Percentiles rank a stretch among this genome's conserved stretches.
These are phyloP conservation scores for Stegostoma tigrinum DNA, from an alignment of 2,113 vertebrate species.

Conservation along the genomic window DNA sequence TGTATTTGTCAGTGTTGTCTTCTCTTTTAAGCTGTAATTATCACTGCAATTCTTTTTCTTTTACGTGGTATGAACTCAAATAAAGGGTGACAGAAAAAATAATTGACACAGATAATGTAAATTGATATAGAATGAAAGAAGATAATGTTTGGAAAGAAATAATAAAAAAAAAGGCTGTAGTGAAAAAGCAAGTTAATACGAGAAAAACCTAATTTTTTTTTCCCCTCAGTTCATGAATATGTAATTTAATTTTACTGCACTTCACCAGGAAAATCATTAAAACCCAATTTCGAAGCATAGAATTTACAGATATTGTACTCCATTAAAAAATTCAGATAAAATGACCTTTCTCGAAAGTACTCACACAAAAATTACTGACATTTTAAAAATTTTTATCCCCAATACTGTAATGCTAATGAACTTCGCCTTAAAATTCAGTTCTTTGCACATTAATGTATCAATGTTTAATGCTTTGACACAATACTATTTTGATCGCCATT, in stretches of 20 bases:
- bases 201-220: neutral
- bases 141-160: neutral
- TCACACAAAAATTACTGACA: neutral
- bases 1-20: neutral
- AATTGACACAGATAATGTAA: constrained; percentile 4
- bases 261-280: constrained; percentile 25
- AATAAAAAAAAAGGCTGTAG: neutral
- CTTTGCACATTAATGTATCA: neutral
- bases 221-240: constrained; percentile 1
- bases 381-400: neutral
- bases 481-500: neutral
- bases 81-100: neutral
- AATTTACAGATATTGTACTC: neutral
- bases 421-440: neutral
- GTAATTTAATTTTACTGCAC: constrained; percentile 19
- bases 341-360: neutral
- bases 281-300: neutral
- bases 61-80: neutral
- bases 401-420: neutral
- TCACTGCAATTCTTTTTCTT: neutral
- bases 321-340: constrained; percentile 10
- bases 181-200: neutral
- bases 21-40: neutral
- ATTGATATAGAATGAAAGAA: neutral
- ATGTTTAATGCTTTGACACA: neutral